Percentiles rank a stretch among this genome's conserved stretches.
These are phyloP conservation scores for Sternarchorhynchus goeldii DNA, from an alignment of 2,797 vertebrate genomes.

Conservation along the genomic window DNA sequence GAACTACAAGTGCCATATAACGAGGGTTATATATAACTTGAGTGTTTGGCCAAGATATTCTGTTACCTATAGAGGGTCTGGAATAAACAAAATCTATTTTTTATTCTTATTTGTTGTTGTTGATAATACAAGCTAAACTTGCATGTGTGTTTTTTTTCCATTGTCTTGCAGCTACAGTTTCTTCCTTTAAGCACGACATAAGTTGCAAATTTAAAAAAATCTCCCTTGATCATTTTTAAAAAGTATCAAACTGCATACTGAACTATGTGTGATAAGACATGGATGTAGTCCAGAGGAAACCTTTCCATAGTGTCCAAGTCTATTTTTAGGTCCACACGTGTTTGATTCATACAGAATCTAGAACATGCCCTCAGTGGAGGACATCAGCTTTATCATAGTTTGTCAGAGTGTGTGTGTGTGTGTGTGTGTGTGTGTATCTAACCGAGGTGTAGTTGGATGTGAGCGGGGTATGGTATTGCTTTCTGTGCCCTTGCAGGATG, in stretches of 20 bases:
- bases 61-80: no score
- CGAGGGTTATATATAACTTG: no score
- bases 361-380: constrained; percentile 42
- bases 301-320: constrained; percentile 24
- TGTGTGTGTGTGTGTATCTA: constrained; percentile 30
- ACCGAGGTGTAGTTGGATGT: constrained; percentile 76
- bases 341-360: constrained; percentile 38
- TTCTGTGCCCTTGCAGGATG: constrained; percentile 83
- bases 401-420: neutral
- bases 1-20: neutral
- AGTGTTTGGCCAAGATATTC: no score
- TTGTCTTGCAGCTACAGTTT: no score
- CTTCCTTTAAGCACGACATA: neutral
- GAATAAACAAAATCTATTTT: no score
- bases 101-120: no score
- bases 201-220: neutral
- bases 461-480: constrained; percentile 85
- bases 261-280: neutral
- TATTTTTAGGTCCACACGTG: constrained; percentile 45
- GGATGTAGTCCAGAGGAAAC: neutral
- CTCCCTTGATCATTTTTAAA: neutral
- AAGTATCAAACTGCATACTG: neutral
- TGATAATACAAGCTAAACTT: no score
- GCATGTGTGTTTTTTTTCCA: no score
- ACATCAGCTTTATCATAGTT: constrained; percentile 18